phyloP scores from a whole-genome alignment of 2,113 vertebrate species.

The Pomatorhinus ruficollis region DNA sequence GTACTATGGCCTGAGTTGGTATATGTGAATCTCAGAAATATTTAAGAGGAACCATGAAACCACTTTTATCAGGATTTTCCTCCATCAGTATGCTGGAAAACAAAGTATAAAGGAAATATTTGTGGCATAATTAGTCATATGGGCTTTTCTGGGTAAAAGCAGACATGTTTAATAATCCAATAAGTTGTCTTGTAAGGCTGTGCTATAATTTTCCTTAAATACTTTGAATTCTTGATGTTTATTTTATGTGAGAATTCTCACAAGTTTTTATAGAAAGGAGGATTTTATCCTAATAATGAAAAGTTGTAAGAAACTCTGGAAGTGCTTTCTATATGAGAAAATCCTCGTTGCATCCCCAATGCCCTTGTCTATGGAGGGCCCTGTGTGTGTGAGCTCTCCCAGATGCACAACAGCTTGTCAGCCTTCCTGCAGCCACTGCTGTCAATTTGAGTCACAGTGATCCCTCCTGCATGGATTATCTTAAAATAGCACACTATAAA shows the following conservation, averaged over 20 bases:
- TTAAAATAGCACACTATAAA: not conserved
- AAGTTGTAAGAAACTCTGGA: not conserved
- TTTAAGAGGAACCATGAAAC: not conserved
- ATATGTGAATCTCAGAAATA: not conserved
- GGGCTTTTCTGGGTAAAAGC: not conserved
- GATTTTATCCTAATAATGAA: not conserved
- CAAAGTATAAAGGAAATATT: not conserved
- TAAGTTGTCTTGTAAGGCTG: not conserved
- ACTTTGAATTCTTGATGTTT: not conserved
- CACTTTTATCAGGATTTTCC: not conserved
- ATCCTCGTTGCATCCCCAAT: fast-evolving
- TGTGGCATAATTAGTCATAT: not conserved
- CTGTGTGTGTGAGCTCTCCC: not conserved
- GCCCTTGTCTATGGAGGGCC: not conserved
- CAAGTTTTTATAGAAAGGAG: not conserved
- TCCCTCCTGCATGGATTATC: not conserved
- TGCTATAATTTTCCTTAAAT: not conserved
- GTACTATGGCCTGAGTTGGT: not conserved
- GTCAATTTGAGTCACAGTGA: not conserved
- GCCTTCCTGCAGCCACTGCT: not conserved
- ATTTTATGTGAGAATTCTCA: not conserved
- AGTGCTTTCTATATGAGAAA: not conserved
- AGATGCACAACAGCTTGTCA: not conserved
- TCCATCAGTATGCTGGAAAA: not conserved
- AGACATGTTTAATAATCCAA: not conserved